Conservation (phyloP, 2,113 vertebrate genomes). For the Psittacula cyanocephala region DNA sequence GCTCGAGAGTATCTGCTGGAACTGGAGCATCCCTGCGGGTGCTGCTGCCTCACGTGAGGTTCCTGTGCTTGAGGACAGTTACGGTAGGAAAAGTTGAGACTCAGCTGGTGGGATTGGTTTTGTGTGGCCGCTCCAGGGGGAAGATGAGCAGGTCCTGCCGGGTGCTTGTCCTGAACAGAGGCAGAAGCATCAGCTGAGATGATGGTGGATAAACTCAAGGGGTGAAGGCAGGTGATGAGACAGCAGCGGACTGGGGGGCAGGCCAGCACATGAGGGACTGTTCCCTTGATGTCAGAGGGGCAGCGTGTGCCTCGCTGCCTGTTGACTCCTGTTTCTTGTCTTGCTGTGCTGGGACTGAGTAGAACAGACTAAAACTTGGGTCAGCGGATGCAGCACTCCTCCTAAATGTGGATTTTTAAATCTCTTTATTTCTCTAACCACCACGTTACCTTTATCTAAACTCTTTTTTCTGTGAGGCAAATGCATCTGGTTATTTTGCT, state of each 20-base stretch:
- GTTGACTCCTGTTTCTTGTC: background rate
- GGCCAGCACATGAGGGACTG: background rate
- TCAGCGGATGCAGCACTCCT: background rate
- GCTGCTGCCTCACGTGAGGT: background rate
- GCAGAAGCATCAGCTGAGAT: accelerated
- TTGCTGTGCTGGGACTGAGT: background rate
- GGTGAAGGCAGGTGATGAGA: accelerated
- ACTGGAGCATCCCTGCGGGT: background rate
- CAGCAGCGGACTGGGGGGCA: background rate
- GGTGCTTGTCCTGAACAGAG: background rate
- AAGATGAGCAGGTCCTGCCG: background rate
- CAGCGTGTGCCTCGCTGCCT: background rate
- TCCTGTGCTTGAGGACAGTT: conserved; percentile 23
- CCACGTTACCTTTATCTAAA: background rate
- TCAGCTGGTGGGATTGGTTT: background rate
- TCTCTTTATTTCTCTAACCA: background rate
- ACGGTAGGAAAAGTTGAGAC: background rate
- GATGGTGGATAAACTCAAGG: background rate
- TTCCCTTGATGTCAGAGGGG: background rate
- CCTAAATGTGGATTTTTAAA: background rate
- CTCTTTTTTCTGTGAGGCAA: background rate
- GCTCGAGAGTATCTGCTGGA: conserved; percentile 27
- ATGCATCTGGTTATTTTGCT: background rate
- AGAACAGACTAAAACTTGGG: background rate
- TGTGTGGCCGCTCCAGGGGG: background rate